Conservation (phyloP, 2,888 invertebrate species). For the Amphipyra berbera region DNA sequence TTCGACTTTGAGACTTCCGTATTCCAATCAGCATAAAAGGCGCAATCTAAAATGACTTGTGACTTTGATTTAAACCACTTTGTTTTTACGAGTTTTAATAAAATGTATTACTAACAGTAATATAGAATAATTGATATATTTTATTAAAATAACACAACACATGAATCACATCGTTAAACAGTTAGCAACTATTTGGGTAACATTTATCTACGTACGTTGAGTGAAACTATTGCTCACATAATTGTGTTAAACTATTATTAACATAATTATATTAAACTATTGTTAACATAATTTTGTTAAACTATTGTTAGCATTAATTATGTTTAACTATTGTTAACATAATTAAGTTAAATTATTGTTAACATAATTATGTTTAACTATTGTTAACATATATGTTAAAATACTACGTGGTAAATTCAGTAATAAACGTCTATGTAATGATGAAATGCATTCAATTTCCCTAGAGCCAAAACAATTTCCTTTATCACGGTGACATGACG, state of each 20-base stretch:
- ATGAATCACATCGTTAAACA: constrained; percentile 44
- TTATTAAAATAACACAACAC: constrained; percentile 46
- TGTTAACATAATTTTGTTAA: too few species aligned
- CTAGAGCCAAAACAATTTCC: constrained; percentile 19
- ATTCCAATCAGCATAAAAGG: constrained; percentile 6
- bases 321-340: constrained; percentile 44
- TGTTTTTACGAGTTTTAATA: constrained; percentile 51
- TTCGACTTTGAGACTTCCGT: constrained; percentile 2
- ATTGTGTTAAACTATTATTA: constrained; percentile 40
- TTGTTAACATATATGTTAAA: constrained; percentile 44
- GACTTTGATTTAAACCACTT: constrained; percentile 9
- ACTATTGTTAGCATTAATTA: too few species aligned
- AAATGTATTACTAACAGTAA: constrained; percentile 44
- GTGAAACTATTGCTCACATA: constrained; percentile 45
- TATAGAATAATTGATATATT: constrained; percentile 38
- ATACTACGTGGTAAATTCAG: constrained; percentile 35
- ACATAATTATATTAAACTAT: too few species aligned
- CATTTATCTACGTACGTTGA: constrained; percentile 40
- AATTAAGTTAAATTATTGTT: constrained; percentile 37
- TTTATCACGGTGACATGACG: constrained; percentile 11
- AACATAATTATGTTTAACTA: constrained; percentile 54
- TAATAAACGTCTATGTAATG: constrained; percentile 16
- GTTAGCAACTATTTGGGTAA: constrained; percentile 49
- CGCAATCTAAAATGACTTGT: constrained; percentile 23
- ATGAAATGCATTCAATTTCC: constrained; percentile 23